phyloP scores from a whole-genome alignment of 2,797 vertebrate species.

The Poecilia picta region DNA sequence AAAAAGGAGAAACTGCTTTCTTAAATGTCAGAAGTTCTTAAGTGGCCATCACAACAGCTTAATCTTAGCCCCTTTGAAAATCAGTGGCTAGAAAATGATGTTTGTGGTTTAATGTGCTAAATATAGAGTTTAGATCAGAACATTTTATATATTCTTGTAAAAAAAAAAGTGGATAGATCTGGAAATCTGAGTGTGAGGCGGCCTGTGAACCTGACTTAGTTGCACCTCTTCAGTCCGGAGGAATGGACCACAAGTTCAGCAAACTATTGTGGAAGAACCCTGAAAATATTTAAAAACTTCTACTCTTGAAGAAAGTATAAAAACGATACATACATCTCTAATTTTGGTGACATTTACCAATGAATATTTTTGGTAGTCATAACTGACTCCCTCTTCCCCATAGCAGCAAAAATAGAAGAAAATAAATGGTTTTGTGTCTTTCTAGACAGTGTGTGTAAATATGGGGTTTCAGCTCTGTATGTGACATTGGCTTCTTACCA shows the following conservation, averaged over 20 bases:
- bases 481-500: background rate
- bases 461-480: background rate
- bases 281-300: background rate
- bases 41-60: background rate
- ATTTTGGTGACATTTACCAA: background rate
- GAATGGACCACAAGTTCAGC: background rate
- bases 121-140: too few species aligned
- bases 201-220: background rate
- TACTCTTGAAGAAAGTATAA: background rate
- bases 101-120: too few species aligned
- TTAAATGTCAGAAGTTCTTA: background rate
- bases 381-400: background rate
- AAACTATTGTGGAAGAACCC: background rate
- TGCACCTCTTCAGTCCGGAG: background rate
- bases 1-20: background rate
- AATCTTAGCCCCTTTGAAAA: background rate
- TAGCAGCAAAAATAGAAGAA: background rate
- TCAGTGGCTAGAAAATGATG: background rate
- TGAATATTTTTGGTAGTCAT: background rate
- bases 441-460: background rate
- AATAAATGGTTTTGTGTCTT: background rate
- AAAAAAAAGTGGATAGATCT: background rate
- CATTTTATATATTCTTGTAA: too few species aligned
- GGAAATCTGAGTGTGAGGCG: background rate
- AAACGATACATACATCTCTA: background rate